Conservation (phyloP, 2,888 invertebrate species). For the Meiosimyza decipiens region DNA sequence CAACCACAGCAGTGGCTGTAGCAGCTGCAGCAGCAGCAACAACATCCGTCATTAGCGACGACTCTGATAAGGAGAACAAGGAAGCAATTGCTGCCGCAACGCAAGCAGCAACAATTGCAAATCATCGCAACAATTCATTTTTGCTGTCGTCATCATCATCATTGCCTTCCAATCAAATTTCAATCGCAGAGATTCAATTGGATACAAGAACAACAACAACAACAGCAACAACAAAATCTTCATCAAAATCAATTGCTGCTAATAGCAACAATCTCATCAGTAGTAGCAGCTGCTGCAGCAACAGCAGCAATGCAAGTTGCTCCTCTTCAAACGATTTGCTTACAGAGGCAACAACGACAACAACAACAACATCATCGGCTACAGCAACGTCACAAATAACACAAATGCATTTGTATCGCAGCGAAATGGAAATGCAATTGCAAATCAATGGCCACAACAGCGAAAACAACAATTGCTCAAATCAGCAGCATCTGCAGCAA, state of each 20-base stretch:
- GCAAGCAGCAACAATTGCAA: conserved; percentile 34
- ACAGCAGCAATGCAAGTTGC: conserved; percentile 53
- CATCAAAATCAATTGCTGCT: conserved; percentile 23
- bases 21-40: conserved; percentile 38
- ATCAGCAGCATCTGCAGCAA: conserved; percentile 49
- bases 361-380: conserved; percentile 52
- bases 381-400: conserved; percentile 52
- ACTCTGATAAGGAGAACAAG: conserved; percentile 66
- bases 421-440: conserved; percentile 59
- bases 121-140: conserved; percentile 28
- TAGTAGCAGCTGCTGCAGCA: conserved; percentile 52
- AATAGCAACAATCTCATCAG: conserved; percentile 32
- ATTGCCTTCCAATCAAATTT: conserved; percentile 44
- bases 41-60: conserved; percentile 51
- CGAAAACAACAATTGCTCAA: conserved; percentile 54
- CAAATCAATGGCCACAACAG: conserved; percentile 53
- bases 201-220: conserved; percentile 26
- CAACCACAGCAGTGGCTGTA: conserved; percentile 45
- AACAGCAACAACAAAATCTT: conserved; percentile 10
- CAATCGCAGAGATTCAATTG: conserved; percentile 46
- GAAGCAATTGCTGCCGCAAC: conserved; percentile 52
- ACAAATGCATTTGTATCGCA: conserved; percentile 58
- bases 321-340: conserved; percentile 54
- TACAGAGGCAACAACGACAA: conserved; percentile 49
- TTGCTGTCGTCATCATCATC: conserved; percentile 29